Evolutionary conservation across 2,888 invertebrate genomes (phyloP), one percentile per base, ranked within the genome.

Genomic region (Pterostichus niger): DNA sequence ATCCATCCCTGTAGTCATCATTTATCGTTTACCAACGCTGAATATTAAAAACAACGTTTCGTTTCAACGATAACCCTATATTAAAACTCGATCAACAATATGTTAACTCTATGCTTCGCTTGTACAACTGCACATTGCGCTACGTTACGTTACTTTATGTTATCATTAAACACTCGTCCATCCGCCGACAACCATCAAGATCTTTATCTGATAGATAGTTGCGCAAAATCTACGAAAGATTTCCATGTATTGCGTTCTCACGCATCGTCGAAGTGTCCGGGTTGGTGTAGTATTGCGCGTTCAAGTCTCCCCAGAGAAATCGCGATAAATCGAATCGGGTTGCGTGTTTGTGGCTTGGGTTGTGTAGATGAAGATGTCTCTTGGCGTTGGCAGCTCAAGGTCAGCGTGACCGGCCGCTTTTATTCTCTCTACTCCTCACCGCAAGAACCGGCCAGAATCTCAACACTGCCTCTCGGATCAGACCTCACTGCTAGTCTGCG

Each of bases 351-450:
- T 46, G 46, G 73, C 13, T 46, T 17, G 46, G 73, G 9, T 46
- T 24, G 15, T 79, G 82, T 79, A 86, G 87, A 88, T 88, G 88
- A 88, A 88, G 89, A 89, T 88, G 88, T 88, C 87, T 88, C 87
- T 86, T 86, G 85, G 85, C 83, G 87, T 86, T 89, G 89, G 89
- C 89, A 89, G 88, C 88, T 89, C 89, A 89, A 89, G 89, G 89
- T 85, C 88, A 87, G 84, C 71, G 11, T 40, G 49, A 80, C 68
- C 77, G 56, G 56, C 13, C 17, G 17, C 40, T 40, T 9, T 40
- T 11, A 52, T 7, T n/a, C 56, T 11, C 64, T 44, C 10, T 24
- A 59, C 61, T 64, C 46, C 49, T 6, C 44, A 35, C 13, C 15
- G 11, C 9, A 7, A 59, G 10, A 64, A 33, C 33, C 64, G 24